These are phyloP conservation scores for Philonicus albiceps DNA, from an alignment of 2,888 invertebrate genomes.

Conservation along the genomic window DNA sequence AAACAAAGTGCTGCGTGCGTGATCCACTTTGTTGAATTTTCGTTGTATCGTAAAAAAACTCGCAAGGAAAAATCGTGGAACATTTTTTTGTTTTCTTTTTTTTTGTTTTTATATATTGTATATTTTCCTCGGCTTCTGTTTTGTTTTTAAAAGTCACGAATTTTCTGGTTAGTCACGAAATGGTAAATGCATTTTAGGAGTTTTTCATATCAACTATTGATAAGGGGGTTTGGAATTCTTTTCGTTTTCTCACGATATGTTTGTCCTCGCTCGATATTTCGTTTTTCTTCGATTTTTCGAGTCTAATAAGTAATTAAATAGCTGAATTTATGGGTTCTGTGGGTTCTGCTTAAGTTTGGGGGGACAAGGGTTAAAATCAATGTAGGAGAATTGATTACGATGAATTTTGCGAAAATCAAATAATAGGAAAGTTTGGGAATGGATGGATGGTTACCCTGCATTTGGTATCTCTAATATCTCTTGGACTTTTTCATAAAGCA, in stretches of 20 bases:
- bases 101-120: too few relatives aligned
- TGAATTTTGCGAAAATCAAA: too few relatives aligned
- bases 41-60: background rate
- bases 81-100: too few relatives aligned
- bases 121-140: background rate
- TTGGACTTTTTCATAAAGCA: slow-evolving; percentile 75
- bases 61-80: background rate
- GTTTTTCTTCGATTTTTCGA: background rate
- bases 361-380: too few relatives aligned
- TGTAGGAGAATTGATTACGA: too few relatives aligned
- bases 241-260: background rate
- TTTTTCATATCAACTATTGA: background rate
- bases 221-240: background rate
- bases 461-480: slow-evolving; percentile 70
- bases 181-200: background rate
- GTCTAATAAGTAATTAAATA: background rate
- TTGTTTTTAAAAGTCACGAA: slow-evolving; percentile 31
- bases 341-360: background rate
- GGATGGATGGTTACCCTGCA: slow-evolving; percentile 66
- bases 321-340: background rate
- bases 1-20: slow-evolving; percentile 1
- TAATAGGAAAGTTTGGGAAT: too few relatives aligned
- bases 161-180: background rate
- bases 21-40: background rate
- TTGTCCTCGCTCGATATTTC: background rate